Base-by-base conservation (phyloP, 1,140 invertebrate species). In the Geopemphigus sp. region DNA sequence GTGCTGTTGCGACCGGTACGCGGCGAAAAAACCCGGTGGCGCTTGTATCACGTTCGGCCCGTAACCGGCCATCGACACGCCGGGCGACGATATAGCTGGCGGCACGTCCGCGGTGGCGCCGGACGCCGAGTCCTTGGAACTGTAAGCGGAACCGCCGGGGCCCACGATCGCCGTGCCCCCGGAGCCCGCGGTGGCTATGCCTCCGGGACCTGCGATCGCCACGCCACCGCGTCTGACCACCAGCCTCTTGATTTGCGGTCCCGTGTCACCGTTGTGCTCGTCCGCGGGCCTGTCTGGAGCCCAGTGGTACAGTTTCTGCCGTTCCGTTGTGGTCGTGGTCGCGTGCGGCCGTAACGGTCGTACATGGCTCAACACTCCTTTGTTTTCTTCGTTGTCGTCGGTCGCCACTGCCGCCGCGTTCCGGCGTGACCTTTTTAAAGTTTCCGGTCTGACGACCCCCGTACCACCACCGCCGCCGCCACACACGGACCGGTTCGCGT, bases 121-220 rank as follows among this genome's bases (percentile, higher is more conserved):
- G 82, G 87, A 88, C 1, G 81, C 80, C 17, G 66, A 90, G 82
- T 87, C 88, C 14, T 80, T 90, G 83, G 91, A 89, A 1, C 90
- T 92, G 80, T 91, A 90, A 0, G 91, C 91, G 45, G 90, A 86
- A 0, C 91, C 91, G 14, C 90, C 90, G 10, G 91, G 90, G 6
- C 91, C 91, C 1, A 92, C 91, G 57, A 92, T 91, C 0, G 91
- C 91, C 1, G 91, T 91, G 11, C 91, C 91, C 4, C 91, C 91
- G 81, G 88, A 89, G 11, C 91, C 91, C 1, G 91, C 91, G 3
- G 90, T 92, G 0, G 91, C 91, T 56, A 92, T 89, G 64, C 91
- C 91, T 12, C 91, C 91, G 0, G 91, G 91, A 0, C 91, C 91
- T 2, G 91, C 91, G 39, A 92, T 92, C 0, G 91, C 91, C 0